Percentiles rank a stretch among this genome's conserved stretches.
Conservation (phyloP, 2,113 vertebrate genomes). For the Brachyhypopomus gauderio region DNA sequence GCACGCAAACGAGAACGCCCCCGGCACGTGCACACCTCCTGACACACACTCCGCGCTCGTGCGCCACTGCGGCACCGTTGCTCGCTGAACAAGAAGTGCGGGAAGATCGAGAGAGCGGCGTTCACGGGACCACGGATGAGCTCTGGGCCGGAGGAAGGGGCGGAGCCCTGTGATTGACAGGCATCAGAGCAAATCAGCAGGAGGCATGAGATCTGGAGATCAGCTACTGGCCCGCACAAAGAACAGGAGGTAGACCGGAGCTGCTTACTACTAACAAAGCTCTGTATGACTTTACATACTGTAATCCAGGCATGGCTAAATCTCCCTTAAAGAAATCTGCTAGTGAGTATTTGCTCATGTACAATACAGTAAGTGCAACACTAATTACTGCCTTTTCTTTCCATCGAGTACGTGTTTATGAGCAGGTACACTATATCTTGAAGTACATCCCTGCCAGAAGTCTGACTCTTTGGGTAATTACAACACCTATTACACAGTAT, state of each 20-base stretch:
- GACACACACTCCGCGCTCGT: too few relatives aligned
- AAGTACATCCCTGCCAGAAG: background rate
- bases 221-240: background rate
- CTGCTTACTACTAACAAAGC: background rate
- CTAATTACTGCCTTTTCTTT: background rate
- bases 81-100: background rate
- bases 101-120: too few relatives aligned
- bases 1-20: background rate
- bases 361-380: background rate
- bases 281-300: background rate
- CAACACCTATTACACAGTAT: conserved; percentile 32
- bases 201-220: background rate
- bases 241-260: background rate
- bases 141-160: background rate
- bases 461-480: conserved; percentile 29
- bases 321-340: background rate
- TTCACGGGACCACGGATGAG: too few relatives aligned
- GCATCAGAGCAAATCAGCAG: background rate
- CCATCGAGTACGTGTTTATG: background rate
- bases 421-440: background rate
- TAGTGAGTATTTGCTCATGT: background rate
- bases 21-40: too few relatives aligned
- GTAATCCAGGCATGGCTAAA: background rate
- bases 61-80: background rate
- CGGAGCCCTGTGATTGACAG: conserved; percentile 13